Base-by-base conservation (phyloP, 1,140 invertebrate genomes). In the Samia ricini region DNA sequence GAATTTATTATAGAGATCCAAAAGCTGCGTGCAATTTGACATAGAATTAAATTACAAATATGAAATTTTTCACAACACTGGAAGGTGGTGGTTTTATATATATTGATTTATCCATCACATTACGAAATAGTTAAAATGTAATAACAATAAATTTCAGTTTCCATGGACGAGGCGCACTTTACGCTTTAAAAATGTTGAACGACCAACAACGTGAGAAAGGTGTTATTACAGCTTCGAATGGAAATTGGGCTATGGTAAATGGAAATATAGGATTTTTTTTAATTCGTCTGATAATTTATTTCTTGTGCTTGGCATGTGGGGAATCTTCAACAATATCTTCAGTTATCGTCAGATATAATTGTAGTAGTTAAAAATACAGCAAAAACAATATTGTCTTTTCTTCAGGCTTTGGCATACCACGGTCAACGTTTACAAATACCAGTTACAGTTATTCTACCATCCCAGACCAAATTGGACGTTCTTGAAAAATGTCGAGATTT, bases 391-490 rank as follows among this genome's bases (percentile, higher is more conserved):
- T 4, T 4, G 26, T 26, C 8, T 26, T 26, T 26, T 26, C 26
- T 96, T 0, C 71, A 88, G 77, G 97, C 95, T 95, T 84, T 96
- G 48, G 92, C 92, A 24, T 96, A 95, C 78, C 94, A 96, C 75
- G 95, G 95, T 0, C 80, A 91, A 29, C 76, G 91, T 59, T 85
- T 96, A 0, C 85, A 89, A 0, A 93, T 96, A 48, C 92, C 93
- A 0, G 93, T 96, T 2, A 95, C 94, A 0, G 94, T 96, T 2
- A 93, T 96, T 2, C 95, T 96, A 94, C 95, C 95, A 0, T 86
- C 92, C 0, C 78, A 91, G 2, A 94, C 94, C 0, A 92, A 92
- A 0, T 89, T 95, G 10, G 95, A 95, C 92, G 95, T 96, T 81
- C 92, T 96, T 48, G 88, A 93, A 48, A 89, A 91, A 6, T 96